Evolutionary conservation across 2,888 invertebrate species (phyloP), one percentile per base, ranked within the genome.

Genomic region (Aspidiotus destructor): DNA sequence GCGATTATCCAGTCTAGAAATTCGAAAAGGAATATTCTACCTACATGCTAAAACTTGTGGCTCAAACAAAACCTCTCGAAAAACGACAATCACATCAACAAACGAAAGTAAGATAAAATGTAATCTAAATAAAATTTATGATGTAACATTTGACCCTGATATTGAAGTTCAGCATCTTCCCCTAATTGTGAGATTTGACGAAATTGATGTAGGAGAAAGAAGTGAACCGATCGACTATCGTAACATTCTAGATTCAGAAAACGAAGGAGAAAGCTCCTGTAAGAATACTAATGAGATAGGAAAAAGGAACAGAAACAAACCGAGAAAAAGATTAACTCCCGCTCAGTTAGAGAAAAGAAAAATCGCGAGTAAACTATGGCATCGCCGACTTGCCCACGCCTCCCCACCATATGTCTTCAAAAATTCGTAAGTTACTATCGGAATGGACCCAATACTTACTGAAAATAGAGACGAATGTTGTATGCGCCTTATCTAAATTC

Each of bases 391-490:
- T 44, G 48, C 48, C 8, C 48, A 44, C 13, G 48, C 48, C 8
- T 8, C 48, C 8, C 9, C 48, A 13, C 48, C 48, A 8, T 44
- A 13, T 44, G 13, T 44, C 13, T 44, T 44, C 48, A 44, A 44
- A 44, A 44, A 44, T 44, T 44, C 48, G 48, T 10, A 44, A 44
- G 48, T 44, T 44, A 44, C 48, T 8, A 44, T 44, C 8, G 48
- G 48, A 13, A 44, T 44, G 48, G 13, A 8, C 8, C 48, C 48
- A 10, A 13, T 44, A 10, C 48, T 55, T 55, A 15, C 8, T 15
- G 55, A 55, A 55, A 15, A 55, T 55, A 15, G 16, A n/a, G 16
- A n/a, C 8, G 16, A 55, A n/a, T n/a, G 55, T 55, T 55, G 55
- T 55, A 15, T 55, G 55, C 15, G 8, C 55, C 11, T 8, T n/a